Evolutionary conservation across 2,797 vertebrate species (phyloP), one percentile per base, ranked within the genome.

Genomic region (Clamator glandarius): DNA sequence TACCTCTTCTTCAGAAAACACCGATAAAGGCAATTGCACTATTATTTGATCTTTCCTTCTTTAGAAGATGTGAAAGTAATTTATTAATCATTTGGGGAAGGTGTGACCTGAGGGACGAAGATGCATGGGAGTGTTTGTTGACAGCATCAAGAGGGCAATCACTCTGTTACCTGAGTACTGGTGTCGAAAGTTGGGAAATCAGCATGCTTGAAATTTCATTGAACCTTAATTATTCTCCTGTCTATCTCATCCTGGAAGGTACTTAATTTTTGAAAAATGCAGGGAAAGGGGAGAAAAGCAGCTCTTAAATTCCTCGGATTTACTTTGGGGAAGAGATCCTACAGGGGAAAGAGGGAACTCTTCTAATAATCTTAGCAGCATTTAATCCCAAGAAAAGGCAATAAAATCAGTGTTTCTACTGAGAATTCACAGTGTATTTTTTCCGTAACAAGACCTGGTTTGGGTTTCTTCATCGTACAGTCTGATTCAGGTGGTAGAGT

Each of bases 401-500:
- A 31, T 52, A 84, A 96, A 88, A 92, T 88, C 76, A 85, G 23
- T 23, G 6, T 52, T 92, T 94, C 55, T 73, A 31, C 85, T 87
- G 85, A 70, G 92, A 87, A 6, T 19, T 88, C 76, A 44, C 74
- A 92, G 59, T 1, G 0, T 63, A 23, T 62, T 85, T 81, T 90
- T 93, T 89, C 94, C 5, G 2, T 90, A 91, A 82, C 80, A 61
- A 91, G 83, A 93, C 77, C 63, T 9, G 11, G 5, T 84, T 95
- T 92, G 75, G 48, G 44, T 84, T 96, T 95, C 90, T 95, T 89
- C 88, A 74, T 90, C 93, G 48, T 83, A 84, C 87, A 93, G 73
- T 88, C 63, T 69, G 91, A 95, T 96, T 97, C 96, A 97, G 67
- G 93, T 82, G 93, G 64, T 89, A 89, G 26, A 89, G 79, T 87